Evolutionary conservation across 2,888 invertebrate genomes (phyloP).

Genomic region (Tenthredo scrophulariae): DNA sequence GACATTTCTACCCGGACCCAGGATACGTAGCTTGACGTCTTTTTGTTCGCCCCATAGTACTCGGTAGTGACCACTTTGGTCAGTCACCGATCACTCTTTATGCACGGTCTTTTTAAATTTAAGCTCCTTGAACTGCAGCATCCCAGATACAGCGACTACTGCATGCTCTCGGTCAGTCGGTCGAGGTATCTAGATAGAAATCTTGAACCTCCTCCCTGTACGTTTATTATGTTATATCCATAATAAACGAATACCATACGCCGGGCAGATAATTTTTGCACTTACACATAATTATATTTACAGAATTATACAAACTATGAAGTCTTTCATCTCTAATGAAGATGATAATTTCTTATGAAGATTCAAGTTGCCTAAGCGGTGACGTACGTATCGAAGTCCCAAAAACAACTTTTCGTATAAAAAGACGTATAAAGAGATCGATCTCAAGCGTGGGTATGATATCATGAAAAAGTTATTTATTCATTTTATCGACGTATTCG

Average conservation of each 20-base stretch:
- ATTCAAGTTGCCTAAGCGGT: not conserved
- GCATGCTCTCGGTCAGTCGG: constrained; percentile 9
- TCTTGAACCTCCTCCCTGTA: not conserved
- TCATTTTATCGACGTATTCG: too few relatives aligned
- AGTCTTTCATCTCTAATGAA: not conserved
- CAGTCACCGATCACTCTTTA: constrained; percentile 49
- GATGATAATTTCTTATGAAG: not conserved
- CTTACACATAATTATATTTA: not conserved
- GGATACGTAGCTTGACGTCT: constrained; percentile 32
- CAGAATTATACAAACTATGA: not conserved
- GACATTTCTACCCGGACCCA: constrained; percentile 32
- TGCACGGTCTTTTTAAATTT: constrained; percentile 29
- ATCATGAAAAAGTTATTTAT: too few relatives aligned
- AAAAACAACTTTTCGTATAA: not conserved
- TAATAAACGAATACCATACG: not conserved
- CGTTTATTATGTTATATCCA: too few relatives aligned
- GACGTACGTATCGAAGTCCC: not conserved
- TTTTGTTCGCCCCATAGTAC: constrained; percentile 34
- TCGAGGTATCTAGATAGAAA: constrained; percentile 42
- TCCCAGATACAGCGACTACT: constrained; percentile 1
- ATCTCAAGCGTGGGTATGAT: too few relatives aligned
- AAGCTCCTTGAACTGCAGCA: constrained; percentile 26
- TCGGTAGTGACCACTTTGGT: constrained; percentile 34
- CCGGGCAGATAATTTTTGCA: not conserved
- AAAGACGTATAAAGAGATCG: not conserved